These are phyloP conservation scores for Caradrina kadenii DNA, from an alignment of 2,888 invertebrate species.

Conservation along the genomic window DNA sequence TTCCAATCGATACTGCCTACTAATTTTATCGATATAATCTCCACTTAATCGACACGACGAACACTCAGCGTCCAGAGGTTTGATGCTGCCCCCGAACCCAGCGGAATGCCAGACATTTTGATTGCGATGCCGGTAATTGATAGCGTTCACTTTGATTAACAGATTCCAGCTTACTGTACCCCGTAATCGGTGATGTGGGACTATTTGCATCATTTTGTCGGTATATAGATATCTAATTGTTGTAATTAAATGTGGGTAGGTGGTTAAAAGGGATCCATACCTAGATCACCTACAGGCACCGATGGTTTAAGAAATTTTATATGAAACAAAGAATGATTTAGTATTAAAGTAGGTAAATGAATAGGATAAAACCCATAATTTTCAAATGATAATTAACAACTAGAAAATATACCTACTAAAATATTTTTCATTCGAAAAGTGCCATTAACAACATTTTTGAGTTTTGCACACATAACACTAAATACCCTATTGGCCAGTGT, in stretches of 20 bases:
- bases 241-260: constrained; percentile 28
- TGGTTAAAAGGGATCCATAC: constrained; percentile 1
- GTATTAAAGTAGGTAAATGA: too few relatives aligned
- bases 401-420: too few relatives aligned
- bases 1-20: constrained; percentile 4
- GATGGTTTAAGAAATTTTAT: too few relatives aligned
- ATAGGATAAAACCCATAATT: too few relatives aligned
- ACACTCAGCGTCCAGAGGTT: constrained; percentile 65
- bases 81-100: constrained; percentile 72
- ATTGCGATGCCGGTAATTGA: constrained; percentile 86
- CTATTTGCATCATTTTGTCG: constrained; percentile 52
- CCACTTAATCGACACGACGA: constrained; percentile 26
- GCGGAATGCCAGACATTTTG: constrained; percentile 85
- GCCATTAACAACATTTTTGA: too few relatives aligned
- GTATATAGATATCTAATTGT: constrained; percentile 14
- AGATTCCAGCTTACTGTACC: constrained; percentile 78
- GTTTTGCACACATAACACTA: too few relatives aligned
- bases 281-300: neutral
- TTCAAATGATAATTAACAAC: too few relatives aligned
- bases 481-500: too few relatives aligned
- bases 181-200: constrained; percentile 58
- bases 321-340: too few relatives aligned
- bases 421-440: too few relatives aligned
- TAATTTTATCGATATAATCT: constrained; percentile 22
- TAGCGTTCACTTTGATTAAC: constrained; percentile 86